phyloP scores from a whole-genome alignment of 2,888 invertebrate species.

The Callyntrura guangdongensis region DNA sequence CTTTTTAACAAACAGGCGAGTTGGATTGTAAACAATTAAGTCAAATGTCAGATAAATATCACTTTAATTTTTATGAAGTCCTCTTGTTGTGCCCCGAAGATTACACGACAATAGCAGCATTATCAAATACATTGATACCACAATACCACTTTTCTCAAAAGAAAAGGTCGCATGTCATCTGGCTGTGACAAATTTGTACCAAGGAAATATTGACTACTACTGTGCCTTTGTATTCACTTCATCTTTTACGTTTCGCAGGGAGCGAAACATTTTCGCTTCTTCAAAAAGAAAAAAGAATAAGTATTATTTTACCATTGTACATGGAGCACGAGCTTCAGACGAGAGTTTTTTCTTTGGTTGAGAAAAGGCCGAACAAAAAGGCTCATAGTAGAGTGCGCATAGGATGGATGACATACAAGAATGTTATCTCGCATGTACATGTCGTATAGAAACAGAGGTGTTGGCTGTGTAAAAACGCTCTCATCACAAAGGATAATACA shows the following conservation, averaged over 20 bases:
- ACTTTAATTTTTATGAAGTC: constrained; percentile 15
- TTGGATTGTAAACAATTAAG: constrained; percentile 5
- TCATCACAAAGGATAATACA: background rate
- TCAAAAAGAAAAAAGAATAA: constrained; percentile 17
- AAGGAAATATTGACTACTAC: constrained; percentile 41
- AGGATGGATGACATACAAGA: no score
- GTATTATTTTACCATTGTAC: constrained; percentile 37
- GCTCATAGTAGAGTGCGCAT: no score
- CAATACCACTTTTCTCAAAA: constrained; percentile 24
- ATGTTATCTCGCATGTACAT: constrained; percentile 18
- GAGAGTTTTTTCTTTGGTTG: constrained; percentile 34
- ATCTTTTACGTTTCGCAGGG: background rate
- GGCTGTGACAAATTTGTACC: constrained; percentile 70
- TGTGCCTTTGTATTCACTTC: background rate
- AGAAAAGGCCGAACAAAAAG: constrained; percentile 41
- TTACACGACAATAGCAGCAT: constrained; percentile 31
- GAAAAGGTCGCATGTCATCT: constrained; percentile 59
- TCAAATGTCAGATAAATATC: constrained; percentile 64
- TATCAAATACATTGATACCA: background rate
- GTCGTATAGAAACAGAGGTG: constrained; percentile 25
- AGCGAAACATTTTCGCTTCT: background rate
- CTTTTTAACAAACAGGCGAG: background rate
- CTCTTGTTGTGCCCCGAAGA: constrained; percentile 19
- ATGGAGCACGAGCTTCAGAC: constrained; percentile 66
- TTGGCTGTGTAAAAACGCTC: constrained; percentile 1